Percentiles rank a stretch among this genome's conserved stretches.
phyloP scores from a whole-genome alignment of 2,888 invertebrate species.

The Perdita meconis region DNA sequence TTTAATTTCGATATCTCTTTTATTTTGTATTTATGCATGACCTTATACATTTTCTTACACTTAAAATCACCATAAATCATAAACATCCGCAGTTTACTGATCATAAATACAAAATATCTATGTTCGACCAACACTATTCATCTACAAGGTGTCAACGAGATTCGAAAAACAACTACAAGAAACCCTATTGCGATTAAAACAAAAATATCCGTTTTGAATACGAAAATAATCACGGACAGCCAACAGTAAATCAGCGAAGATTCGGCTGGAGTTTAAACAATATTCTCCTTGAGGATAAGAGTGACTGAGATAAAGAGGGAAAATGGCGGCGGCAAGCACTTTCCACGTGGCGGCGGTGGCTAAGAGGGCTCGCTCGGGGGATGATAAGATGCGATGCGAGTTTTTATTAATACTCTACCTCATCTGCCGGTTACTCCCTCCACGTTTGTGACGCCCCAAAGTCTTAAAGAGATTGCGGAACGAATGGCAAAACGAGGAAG shows the following conservation, averaged over 20 bases:
- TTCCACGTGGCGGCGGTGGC: constrained; percentile 62
- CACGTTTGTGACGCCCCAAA: constrained; percentile 54
- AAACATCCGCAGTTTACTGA: no score
- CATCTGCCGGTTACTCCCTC: constrained; percentile 62
- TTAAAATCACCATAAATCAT: no score
- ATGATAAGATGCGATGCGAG: constrained; percentile 74
- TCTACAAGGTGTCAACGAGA: no score
- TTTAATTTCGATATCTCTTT: no score
- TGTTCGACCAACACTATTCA: not conserved
- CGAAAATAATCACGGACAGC: constrained; percentile 51
- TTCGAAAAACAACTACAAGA: no score
- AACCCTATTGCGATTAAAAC: no score
- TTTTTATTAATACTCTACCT: constrained; percentile 75
- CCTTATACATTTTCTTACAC: no score
- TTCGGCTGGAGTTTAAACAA: constrained; percentile 66
- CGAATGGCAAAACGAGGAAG: constrained; percentile 52
- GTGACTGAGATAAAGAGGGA: constrained; percentile 67
- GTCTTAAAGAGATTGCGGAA: constrained; percentile 74
- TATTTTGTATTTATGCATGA: no score
- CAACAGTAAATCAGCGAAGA: constrained; percentile 57
- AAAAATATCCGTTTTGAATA: constrained; percentile 51
- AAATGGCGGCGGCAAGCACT: constrained; percentile 61
- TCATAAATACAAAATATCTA: no score
- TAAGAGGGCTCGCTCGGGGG: constrained; percentile 64
- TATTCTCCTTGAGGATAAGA: constrained; percentile 62